These are phyloP conservation scores for Cantharis rufa DNA, from an alignment of 2,888 invertebrate species.

Conservation along the genomic window DNA sequence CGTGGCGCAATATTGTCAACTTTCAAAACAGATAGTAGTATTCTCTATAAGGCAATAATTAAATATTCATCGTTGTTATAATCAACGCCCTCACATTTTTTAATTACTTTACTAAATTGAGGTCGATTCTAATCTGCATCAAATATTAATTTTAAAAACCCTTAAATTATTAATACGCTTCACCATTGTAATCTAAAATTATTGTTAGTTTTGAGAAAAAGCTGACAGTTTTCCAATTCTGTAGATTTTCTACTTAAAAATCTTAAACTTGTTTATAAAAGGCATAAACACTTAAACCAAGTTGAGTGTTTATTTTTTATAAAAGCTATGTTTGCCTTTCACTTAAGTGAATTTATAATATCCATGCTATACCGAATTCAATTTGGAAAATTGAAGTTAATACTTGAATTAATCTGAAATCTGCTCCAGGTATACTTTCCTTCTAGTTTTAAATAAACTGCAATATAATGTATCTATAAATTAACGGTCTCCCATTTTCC, in stretches of 20 bases:
- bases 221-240: background rate
- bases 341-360: background rate
- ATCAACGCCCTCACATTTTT: background rate
- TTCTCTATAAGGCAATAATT: background rate
- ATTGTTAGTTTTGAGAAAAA: background rate
- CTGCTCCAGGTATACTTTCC: background rate
- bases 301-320: background rate
- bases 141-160: background rate
- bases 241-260: background rate
- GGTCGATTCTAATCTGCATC: background rate
- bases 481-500: background rate
- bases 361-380: background rate
- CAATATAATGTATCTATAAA: background rate
- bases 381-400: background rate
- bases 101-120: background rate
- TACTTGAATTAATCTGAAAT: background rate
- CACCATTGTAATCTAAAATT: background rate
- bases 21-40: background rate
- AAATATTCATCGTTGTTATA: background rate
- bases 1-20: background rate
- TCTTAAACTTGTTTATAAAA: background rate
- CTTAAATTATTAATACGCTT: background rate
- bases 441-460: background rate
- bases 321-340: background rate
- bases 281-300: background rate